Evolutionary conservation across 2,113 vertebrate genomes (phyloP).

Genomic region (Scopus umbretta): DNA sequence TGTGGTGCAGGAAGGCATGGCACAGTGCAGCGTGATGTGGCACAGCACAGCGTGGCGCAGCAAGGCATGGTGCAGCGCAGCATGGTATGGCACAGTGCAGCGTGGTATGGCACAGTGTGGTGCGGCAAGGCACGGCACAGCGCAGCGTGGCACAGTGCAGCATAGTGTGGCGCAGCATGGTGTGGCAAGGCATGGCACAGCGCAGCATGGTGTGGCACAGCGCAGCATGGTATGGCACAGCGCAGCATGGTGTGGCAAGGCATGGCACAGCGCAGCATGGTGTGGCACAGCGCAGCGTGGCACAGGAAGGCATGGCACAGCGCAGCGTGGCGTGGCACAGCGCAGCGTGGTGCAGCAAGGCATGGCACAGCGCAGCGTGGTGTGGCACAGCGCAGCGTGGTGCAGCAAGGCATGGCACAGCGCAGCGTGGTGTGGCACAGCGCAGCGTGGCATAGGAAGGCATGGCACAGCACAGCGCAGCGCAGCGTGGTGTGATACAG

Average conservation of each 20-base stretch:
- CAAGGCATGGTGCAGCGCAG: no score
- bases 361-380: accelerated
- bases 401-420: no score
- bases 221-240: neutral
- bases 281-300: accelerated
- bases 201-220: accelerated
- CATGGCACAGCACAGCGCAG: no score
- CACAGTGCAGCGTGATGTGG: neutral
- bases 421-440: no score
- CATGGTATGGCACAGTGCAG: no score
- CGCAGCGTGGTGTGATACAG: accelerated
- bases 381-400: neutral
- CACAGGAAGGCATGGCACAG: no score
- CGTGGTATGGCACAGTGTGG: accelerated
- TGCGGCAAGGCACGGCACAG: neutral
- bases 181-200: no score
- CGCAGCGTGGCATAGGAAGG: no score
- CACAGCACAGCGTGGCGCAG: accelerated
- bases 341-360: neutral
- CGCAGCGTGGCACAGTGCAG: no score
- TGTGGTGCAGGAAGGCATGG: accelerated
- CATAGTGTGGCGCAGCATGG: no score
- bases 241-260: accelerated
- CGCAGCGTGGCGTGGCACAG: no score
- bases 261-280: no score